These are phyloP conservation scores for Platycheirus albimanus DNA, from an alignment of 2,888 invertebrate genomes.

Conservation along the genomic window DNA sequence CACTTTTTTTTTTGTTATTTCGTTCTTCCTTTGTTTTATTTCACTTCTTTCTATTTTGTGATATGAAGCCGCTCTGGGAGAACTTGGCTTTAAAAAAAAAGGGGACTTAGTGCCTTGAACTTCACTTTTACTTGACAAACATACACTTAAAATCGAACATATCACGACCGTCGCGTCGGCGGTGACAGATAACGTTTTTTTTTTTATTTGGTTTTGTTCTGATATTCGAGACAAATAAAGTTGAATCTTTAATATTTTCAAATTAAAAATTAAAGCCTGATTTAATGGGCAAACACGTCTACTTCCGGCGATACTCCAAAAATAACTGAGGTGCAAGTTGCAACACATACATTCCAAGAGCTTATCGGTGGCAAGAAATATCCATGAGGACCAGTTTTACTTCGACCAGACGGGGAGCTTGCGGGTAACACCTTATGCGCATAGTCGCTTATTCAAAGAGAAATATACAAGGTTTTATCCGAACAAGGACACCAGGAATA, in stretches of 20 bases:
- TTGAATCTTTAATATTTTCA: slow-evolving; percentile 39
- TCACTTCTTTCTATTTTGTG: slow-evolving; percentile 40
- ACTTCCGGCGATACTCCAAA: slow-evolving; percentile 76
- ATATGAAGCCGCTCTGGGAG: slow-evolving; percentile 27
- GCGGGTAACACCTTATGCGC: slow-evolving; percentile 34
- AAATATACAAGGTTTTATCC: neutral
- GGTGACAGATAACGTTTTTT: slow-evolving; percentile 23
- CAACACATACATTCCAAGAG: slow-evolving; percentile 67
- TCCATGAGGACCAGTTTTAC: slow-evolving; percentile 30
- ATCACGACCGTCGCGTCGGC: slow-evolving; percentile 2
- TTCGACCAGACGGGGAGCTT: slow-evolving; percentile 7
- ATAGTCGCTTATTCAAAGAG: slow-evolving; percentile 16
- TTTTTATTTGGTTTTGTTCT: slow-evolving; percentile 9
- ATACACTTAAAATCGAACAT: neutral
- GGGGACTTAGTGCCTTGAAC: slow-evolving; percentile 10
- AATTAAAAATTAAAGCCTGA: slow-evolving; percentile 57
- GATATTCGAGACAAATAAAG: slow-evolving; percentile 30
- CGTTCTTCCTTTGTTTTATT: slow-evolving; percentile 52
- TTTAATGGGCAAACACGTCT: slow-evolving; percentile 74
- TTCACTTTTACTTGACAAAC: slow-evolving; percentile 21
- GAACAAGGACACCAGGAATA: neutral
- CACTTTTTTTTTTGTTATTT: slow-evolving; percentile 13
- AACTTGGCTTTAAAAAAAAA: slow-evolving; percentile 26
- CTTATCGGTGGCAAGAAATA: slow-evolving; percentile 54
- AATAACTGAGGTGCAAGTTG: slow-evolving; percentile 75